Percentiles rank a stretch among this genome's conserved stretches.
These are phyloP conservation scores for Apodemus speciosus DNA, from an alignment of 2,113 vertebrate species.

Conservation along the genomic window DNA sequence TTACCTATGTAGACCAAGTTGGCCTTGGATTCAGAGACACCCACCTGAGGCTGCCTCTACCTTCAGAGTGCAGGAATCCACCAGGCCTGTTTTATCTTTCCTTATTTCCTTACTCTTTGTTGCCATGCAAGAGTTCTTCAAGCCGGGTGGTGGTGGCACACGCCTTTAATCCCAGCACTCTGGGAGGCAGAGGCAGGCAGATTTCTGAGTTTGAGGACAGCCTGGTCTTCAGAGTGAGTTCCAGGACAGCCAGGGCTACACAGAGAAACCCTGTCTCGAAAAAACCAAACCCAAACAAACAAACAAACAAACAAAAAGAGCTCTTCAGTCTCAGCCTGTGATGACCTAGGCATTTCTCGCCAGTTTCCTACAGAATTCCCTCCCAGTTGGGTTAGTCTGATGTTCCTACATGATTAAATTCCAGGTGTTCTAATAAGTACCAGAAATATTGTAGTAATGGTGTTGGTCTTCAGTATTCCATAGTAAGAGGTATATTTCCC, in stretches of 20 bases:
- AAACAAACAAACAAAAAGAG: too few species aligned
- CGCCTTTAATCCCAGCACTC: too few species aligned
- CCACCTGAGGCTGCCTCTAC: not conserved
- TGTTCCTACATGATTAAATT: not conserved
- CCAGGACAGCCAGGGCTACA: too few species aligned
- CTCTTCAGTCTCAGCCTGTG: not conserved
- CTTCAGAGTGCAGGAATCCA: not conserved
- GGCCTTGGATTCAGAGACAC: not conserved
- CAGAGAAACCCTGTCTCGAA: too few species aligned
- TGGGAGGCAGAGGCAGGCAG: too few species aligned
- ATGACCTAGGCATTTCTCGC: slow-evolving; percentile 4
- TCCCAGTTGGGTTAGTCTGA: not conserved
- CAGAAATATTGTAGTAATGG: not conserved
- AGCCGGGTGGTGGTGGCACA: too few species aligned
- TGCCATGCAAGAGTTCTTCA: slow-evolving; percentile 9
- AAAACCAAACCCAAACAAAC: too few species aligned
- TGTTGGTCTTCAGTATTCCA: not conserved
- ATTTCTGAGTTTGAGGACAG: too few species aligned
- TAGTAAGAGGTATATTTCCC: not conserved
- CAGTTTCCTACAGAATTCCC: slow-evolving; percentile 2
- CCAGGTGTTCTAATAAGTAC: not conserved
- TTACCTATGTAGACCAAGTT: not conserved
- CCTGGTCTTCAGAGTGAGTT: too few species aligned
- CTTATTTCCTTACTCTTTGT: not conserved
- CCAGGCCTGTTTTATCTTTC: not conserved